Conservation (phyloP, 2,797 vertebrate genomes). For the Sebastes aleutianus region DNA sequence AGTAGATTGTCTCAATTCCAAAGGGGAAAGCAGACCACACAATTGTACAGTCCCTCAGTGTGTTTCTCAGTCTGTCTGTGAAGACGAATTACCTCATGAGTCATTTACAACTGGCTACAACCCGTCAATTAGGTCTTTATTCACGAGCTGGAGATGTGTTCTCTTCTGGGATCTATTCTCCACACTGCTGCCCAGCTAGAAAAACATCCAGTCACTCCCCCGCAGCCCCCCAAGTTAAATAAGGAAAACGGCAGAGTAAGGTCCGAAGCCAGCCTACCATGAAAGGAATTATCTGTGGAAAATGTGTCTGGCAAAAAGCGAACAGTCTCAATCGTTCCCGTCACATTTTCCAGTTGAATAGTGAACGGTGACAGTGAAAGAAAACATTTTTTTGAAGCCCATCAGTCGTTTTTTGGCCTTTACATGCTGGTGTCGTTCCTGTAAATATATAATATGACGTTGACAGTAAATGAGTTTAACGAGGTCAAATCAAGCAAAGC, state of each 20-base stretch:
- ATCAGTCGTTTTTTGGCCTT: constrained; percentile 39
- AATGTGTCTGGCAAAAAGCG: constrained; percentile 73
- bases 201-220: constrained; percentile 77
- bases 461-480: constrained; percentile 60
- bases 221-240: constrained; percentile 73
- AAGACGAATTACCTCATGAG: constrained; percentile 74
- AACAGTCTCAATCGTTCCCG: constrained; percentile 60
- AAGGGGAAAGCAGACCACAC: constrained; percentile 38
- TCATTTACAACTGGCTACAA: constrained; percentile 78
- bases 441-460: constrained; percentile 50
- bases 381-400: constrained; percentile 21
- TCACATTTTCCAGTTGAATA: constrained; percentile 73
- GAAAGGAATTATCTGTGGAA: constrained; percentile 83
- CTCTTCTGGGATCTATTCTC: constrained; percentile 79
- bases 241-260: constrained; percentile 73
- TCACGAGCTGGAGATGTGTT: constrained; percentile 77
- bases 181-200: constrained; percentile 80
- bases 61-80: constrained; percentile 52
- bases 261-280: constrained; percentile 75
- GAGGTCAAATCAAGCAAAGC: constrained; percentile 52
- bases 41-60: constrained; percentile 30
- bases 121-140: constrained; percentile 81
- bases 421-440: constrained; percentile 31
- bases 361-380: constrained; percentile 51
- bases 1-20: constrained; percentile 26